Percentiles rank a stretch among this genome's conserved stretches.
These are phyloP conservation scores for Drosophila seguyi DNA, from an alignment of 1,140 invertebrate genomes.

Conservation along the genomic window DNA sequence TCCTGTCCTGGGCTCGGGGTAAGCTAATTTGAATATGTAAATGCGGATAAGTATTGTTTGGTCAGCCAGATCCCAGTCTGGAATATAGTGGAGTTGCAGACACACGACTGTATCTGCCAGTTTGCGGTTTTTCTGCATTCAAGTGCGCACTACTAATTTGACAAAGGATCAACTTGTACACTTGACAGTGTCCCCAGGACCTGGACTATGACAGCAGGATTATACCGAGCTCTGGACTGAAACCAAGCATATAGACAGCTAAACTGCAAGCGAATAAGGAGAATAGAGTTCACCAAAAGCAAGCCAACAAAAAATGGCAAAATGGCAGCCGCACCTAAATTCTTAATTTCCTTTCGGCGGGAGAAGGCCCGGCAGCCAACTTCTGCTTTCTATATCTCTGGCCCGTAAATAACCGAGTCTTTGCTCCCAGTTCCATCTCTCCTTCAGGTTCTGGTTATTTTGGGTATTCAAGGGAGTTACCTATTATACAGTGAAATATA, in stretches of 20 bases:
- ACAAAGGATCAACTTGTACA: conserved; percentile 79
- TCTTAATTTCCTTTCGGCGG: conserved; percentile 71
- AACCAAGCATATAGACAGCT: not conserved
- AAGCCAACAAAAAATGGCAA: not conserved
- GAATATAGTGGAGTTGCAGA: not conserved
- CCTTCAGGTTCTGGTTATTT: not conserved
- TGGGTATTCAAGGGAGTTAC: not conserved
- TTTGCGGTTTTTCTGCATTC: conserved; percentile 56
- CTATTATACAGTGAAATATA: too few relatives aligned
- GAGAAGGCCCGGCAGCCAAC: conserved; percentile 25
- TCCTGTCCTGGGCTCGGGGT: conserved; percentile 6
- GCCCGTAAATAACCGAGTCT: conserved; percentile 56
- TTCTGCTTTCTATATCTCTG: conserved; percentile 56
- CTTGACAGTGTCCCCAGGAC: conserved; percentile 53
- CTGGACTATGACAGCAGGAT: conserved; percentile 42
- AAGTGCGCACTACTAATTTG: conserved; percentile 73
- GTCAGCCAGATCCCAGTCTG: conserved; percentile 9
- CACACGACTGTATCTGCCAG: conserved; percentile 42
- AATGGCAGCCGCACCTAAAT: conserved; percentile 46
- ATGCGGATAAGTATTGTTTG: conserved; percentile 41
- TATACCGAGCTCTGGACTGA: conserved; percentile 10
- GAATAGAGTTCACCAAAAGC: not conserved
- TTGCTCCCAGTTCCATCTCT: conserved; percentile 6
- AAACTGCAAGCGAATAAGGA: conserved; percentile 6
- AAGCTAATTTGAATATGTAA: conserved; percentile 38